Evolutionary conservation across 1,140 invertebrate genomes (phyloP).

Genomic region (Cephus cinctus): DNA sequence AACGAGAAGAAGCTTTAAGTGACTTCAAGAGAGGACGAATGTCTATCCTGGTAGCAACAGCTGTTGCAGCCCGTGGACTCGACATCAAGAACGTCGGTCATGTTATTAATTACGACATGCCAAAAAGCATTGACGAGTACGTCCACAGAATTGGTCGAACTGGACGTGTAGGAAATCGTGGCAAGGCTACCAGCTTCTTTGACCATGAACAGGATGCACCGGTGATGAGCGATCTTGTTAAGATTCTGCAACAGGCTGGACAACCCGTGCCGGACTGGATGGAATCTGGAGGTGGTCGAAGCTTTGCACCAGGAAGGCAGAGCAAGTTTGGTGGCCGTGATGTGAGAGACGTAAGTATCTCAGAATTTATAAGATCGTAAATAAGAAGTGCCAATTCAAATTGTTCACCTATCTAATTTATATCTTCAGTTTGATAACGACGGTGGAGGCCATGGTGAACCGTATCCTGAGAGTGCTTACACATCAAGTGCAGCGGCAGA

Average conservation of each 20-base stretch:
- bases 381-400: neutral
- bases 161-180: constrained; percentile 88
- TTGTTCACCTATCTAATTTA: constrained; percentile 3
- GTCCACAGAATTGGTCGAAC: constrained; percentile 95
- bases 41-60: constrained; percentile 85
- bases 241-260: constrained; percentile 67
- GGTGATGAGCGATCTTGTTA: constrained; percentile 67
- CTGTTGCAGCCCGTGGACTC: constrained; percentile 88
- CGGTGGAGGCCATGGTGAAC: neutral
- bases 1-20: constrained; percentile 82
- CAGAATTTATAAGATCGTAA: constrained; percentile 7
- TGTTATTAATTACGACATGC: constrained; percentile 92
- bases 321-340: constrained; percentile 58
- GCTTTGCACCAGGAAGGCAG: constrained; percentile 30
- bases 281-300: constrained; percentile 36
- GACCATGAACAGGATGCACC: constrained; percentile 64
- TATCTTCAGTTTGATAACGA: constrained; percentile 19
- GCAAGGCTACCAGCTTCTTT: constrained; percentile 87
- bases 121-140: constrained; percentile 86
- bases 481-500: constrained; percentile 13
- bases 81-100: constrained; percentile 82
- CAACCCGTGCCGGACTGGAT: constrained; percentile 69
- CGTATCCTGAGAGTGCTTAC: constrained; percentile 5
- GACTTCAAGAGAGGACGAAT: constrained; percentile 78
- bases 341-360: constrained; percentile 49